Evolutionary conservation across 2,888 invertebrate species (phyloP), one percentile per base, ranked within the genome.

Genomic region (Nymphalis c-album): DNA sequence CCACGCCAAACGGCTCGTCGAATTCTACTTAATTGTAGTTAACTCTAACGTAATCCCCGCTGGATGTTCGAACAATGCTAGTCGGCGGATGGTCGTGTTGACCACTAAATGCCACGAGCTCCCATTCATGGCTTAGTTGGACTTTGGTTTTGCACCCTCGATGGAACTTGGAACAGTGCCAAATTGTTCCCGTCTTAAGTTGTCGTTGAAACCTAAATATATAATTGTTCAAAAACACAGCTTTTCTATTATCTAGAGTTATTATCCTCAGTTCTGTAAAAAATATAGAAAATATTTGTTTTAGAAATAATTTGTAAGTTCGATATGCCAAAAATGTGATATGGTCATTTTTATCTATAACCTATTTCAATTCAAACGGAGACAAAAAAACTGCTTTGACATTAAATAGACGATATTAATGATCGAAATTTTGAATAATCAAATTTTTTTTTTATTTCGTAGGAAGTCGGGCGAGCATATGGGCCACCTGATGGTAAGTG

Each of bases 101-200:
- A 2, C 77, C 74, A 17, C 8, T 63, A 17, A 71, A 26, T 16
- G 69, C 60, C 16, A 70, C 13, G 3, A 76, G 63, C 13, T 58
- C 47, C 3, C 72, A 46, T 0, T 71, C 67, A 6, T 66, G 45
- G 6, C 68, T 74, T 7, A 78, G 75, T 17, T 71, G 57, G 1
- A 76, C 69, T 17, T 59, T 55, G 0, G 72, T 76, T 64, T 64
- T 75, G 63, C 82, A 82, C 6, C 80, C 79, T 2, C 74, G 71
- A 63, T 80, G 80, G 71, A 78, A 81, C 64, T 71, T 73, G 2
- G 77, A 69, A 61, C 81, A 82, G 69, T 78, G 77, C 80, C 79
- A 80, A 6, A 74, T 63, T 16, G 71, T 63, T 2, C 74, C 68
- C 48, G 31, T 50, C 40, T 47, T 68, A 47, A 51, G 62, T 71